A percentile compares a stretch with the other conserved stretches of the same genome.
Conservation (phyloP, 1,140 invertebrate genomes). For the Arion vulgaris region DNA sequence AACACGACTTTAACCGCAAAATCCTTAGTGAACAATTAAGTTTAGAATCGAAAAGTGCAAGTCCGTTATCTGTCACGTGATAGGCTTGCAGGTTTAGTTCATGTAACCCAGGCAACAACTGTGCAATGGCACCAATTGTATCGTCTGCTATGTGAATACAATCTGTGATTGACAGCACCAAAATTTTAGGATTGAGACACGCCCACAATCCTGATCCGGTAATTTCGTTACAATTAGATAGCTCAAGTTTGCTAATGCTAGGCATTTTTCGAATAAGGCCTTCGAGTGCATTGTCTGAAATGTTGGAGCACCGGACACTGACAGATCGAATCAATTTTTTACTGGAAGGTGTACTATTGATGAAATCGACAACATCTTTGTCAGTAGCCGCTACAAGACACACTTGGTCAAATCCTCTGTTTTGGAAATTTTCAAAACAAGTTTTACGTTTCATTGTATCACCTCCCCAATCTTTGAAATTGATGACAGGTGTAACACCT, state of each 20-base stretch:
- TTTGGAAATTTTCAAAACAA: conserved; percentile 86
- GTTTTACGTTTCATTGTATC: conserved; percentile 79
- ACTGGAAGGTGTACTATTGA: conserved; percentile 86
- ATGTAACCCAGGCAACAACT: conserved; percentile 90
- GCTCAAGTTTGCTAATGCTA: conserved; percentile 85
- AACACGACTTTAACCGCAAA: conserved; percentile 91
- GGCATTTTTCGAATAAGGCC: conserved; percentile 83
- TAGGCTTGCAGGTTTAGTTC: conserved; percentile 94
- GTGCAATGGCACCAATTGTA: conserved; percentile 92
- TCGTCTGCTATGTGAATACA: conserved; percentile 97
- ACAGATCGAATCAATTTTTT: conserved; percentile 87
- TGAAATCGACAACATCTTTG: conserved; percentile 89
- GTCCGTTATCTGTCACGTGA: conserved; percentile 95
- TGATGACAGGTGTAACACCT: conserved; percentile 84
- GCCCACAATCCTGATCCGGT: conserved; percentile 95
- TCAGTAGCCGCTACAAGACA: conserved; percentile 88
- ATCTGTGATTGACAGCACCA: conserved; percentile 90
- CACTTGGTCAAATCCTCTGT: conserved; percentile 88
- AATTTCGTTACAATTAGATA: conserved; percentile 94
- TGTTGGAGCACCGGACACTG: conserved; percentile 86
- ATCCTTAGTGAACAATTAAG: conserved; percentile 90
- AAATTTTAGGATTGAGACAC: conserved; percentile 89
- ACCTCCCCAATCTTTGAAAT: conserved; percentile 75
- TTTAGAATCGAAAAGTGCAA: conserved; percentile 93
- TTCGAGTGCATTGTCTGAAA: conserved; percentile 90